A percentile compares a stretch with the other conserved stretches of the same genome.
Evolutionary conservation across 2,113 vertebrate species (phyloP).

Genomic region (Felis catus): F.catus_Fca126_mat1.0 CM031423.1:7212501-7213000

Average conservation of each 20-base stretch:
- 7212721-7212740: not conserved
- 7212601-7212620: slow-evolving; percentile 18
- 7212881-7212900: not conserved
- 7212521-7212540: not conserved
- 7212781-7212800: not conserved
- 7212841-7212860: not conserved
- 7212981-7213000: not conserved
- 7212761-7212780: not conserved
- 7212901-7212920: not conserved
- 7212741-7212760: slow-evolving; percentile 53
- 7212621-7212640: slow-evolving; percentile 40
- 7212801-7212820: slow-evolving; percentile 1
- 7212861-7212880: not conserved
- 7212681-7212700: not conserved
- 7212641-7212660: not conserved
- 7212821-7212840: not conserved
- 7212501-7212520: not conserved
- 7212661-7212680: not conserved
- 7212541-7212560: not conserved
- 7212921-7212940: not conserved
- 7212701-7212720: not conserved
- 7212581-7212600: not conserved
- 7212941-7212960: not conserved
- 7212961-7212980: not conserved
- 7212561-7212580: not conserved